phyloP scores from a whole-genome alignment of 2,797 vertebrate species.

The Anomalospiza imberbis region DNA sequence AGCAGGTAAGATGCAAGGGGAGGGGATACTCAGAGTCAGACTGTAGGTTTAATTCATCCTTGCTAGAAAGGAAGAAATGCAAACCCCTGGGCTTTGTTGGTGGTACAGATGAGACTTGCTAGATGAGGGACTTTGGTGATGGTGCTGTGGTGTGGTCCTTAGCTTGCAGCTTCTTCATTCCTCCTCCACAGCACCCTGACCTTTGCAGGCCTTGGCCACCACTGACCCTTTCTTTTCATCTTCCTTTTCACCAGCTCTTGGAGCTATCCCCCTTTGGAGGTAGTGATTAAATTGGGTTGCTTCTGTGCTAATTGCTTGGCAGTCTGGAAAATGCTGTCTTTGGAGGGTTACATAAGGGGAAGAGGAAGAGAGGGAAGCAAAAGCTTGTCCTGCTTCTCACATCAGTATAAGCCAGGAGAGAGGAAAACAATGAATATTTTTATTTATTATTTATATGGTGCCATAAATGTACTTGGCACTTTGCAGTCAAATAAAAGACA shows the following conservation, averaged over 20 bases:
- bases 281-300: background rate
- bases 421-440: constrained; percentile 33
- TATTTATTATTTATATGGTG: constrained; percentile 51
- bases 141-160: accelerated
- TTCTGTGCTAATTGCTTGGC: constrained; percentile 28
- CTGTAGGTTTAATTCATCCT: background rate
- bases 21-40: background rate
- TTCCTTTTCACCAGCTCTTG: background rate
- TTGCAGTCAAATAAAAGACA: constrained; percentile 39
- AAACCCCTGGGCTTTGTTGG: background rate
- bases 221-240: background rate
- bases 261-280: background rate
- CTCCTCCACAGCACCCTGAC: accelerated
- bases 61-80: background rate
- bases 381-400: constrained; percentile 23
- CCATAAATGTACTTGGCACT: constrained; percentile 44
- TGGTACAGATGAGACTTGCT: accelerated
- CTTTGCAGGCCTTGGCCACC: background rate
- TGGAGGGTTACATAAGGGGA: background rate
- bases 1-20: background rate
- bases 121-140: background rate
- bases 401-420: background rate
- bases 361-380: background rate
- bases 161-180: background rate
- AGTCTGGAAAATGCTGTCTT: constrained; percentile 17